A percentile compares a stretch with the other conserved stretches of the same genome.
These are phyloP conservation scores for Diplazon laetatorius DNA, from an alignment of 2,888 invertebrate species.

Conservation along the genomic window DNA sequence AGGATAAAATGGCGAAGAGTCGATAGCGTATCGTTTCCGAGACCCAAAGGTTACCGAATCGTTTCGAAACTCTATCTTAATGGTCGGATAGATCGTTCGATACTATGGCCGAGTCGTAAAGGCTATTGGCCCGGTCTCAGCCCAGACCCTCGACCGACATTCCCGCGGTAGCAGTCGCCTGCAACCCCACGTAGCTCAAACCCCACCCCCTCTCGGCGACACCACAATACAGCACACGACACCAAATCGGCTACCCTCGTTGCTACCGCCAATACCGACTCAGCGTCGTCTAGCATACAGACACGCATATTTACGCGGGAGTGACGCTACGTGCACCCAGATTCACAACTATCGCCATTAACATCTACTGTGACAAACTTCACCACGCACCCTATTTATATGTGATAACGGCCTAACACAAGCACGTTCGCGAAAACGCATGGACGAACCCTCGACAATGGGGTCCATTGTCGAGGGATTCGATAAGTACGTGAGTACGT, in stretches of 20 bases:
- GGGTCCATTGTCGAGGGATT: too few species aligned
- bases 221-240: conserved; percentile 52
- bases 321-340: conserved; percentile 50
- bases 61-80: conserved; percentile 83
- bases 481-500: conserved; percentile 37
- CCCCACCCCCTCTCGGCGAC: conserved; percentile 50
- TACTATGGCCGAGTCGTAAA: conserved; percentile 83
- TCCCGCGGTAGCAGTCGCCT: conserved; percentile 31
- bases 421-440: conserved; percentile 23
- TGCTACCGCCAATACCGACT: conserved; percentile 73
- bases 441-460: conserved; percentile 68
- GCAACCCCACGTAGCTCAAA: conserved; percentile 53
- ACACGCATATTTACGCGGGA: conserved; percentile 45
- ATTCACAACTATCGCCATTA: conserved; percentile 41
- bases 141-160: conserved; percentile 65
- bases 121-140: conserved; percentile 81
- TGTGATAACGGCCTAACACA: conserved; percentile 47
- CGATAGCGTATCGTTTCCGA: conserved; percentile 82
- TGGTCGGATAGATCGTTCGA: conserved; percentile 82
- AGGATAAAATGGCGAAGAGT: conserved; percentile 73
- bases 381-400: conserved; percentile 75
- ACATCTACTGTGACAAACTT: conserved; percentile 55
- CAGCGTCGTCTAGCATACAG: conserved; percentile 72
- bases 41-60: conserved; percentile 83
- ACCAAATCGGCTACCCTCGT: conserved; percentile 65